Base-by-base conservation (phyloP, 2,797 vertebrate genomes). In the Lepus townsendii region DNA sequence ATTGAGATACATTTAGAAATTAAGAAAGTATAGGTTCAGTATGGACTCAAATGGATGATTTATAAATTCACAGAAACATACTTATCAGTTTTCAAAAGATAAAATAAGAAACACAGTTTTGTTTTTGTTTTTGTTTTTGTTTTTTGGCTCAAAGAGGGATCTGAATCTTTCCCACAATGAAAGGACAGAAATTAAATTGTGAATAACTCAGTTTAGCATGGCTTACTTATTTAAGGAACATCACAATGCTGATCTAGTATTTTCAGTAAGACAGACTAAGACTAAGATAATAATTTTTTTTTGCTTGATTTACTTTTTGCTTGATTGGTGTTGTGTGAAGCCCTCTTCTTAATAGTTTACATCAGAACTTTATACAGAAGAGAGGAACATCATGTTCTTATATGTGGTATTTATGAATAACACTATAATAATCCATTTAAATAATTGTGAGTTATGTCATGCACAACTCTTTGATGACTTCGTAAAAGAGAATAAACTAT, bases 351-450 rank as follows among this genome's bases (percentile, higher is more conserved):
- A 88, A 9, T 30, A 27, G 16, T 83, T 88, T 79, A 62, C 24
- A 71, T 65, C 62, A 90, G 32, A 90, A 60, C 30, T 95, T 93
- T 76, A 75, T 3, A 82, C 9, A 69, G 12, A 82, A 69, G 38
- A 82, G 16, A 66, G 13, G 54, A 77, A 78, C 38, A 26, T 16
- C 16, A 80, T 66, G 7, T 42, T 22, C 13, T 68, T 54, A 32
- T 38, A 79, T 3, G 19, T 52, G 19, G 8, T 68, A 52, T 52
- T 76, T 52, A 89, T 35, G 12, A 83, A 52, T 79, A 73, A 65
- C 2, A 47, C 16, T 52, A 38, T 13, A 85, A 68, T 54, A 69
- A 68, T 4, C 12, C 20, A 35, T 50, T 95, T 66, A 57, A 80
- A 35, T 50, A 62, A 78, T 7, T 76, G 14, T n/a, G 82, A 50